A percentile compares a stretch with the other conserved stretches of the same genome.
These are phyloP conservation scores for Acipenser oxyrinchus DNA, from an alignment of 2,797 vertebrate genomes.

Conservation along the genomic window DNA sequence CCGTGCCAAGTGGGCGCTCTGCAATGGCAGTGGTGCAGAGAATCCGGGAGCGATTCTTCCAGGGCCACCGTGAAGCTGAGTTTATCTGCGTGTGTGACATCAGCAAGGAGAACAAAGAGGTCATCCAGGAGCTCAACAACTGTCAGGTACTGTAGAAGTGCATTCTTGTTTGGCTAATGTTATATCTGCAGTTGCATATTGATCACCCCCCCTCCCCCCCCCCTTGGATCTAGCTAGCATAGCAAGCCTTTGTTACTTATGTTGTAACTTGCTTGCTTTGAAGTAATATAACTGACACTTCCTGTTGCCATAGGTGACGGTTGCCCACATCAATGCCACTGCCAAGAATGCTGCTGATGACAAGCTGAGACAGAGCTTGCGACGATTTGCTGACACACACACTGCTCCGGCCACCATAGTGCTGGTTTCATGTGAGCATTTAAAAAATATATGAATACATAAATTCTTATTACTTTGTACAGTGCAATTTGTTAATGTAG, in stretches of 20 bases:
- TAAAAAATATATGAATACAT: too few relatives aligned
- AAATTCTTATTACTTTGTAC: too few relatives aligned
- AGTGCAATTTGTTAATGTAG: too few relatives aligned
- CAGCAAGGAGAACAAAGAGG: slow-evolving; percentile 94
- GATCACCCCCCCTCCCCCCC: too few relatives aligned
- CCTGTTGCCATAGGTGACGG: slow-evolving; percentile 72
- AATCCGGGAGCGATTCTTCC: slow-evolving; percentile 86
- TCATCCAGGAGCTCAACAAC: slow-evolving; percentile 97
- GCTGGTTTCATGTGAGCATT: slow-evolving; percentile 84
- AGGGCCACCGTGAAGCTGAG: slow-evolving; percentile 92
- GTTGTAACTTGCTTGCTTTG: neutral
- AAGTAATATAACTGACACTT: neutral
- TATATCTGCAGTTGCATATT: too few relatives aligned
- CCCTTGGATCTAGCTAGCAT: too few relatives aligned
- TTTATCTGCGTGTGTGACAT: slow-evolving; percentile 98
- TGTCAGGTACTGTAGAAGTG: slow-evolving; percentile 74
- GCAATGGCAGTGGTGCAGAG: slow-evolving; percentile 84
- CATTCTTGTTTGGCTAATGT: neutral
- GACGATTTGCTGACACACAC: slow-evolving; percentile 93
- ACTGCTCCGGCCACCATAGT: slow-evolving; percentile 89
- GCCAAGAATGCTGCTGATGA: slow-evolving; percentile 97
- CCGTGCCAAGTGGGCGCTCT: slow-evolving; percentile 86
- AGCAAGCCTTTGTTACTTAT: neutral
- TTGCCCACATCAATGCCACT: slow-evolving; percentile 95
- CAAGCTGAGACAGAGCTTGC: slow-evolving; percentile 90